phyloP scores from a whole-genome alignment of 2,888 invertebrate genomes.

The Amphipoea lucens region DNA sequence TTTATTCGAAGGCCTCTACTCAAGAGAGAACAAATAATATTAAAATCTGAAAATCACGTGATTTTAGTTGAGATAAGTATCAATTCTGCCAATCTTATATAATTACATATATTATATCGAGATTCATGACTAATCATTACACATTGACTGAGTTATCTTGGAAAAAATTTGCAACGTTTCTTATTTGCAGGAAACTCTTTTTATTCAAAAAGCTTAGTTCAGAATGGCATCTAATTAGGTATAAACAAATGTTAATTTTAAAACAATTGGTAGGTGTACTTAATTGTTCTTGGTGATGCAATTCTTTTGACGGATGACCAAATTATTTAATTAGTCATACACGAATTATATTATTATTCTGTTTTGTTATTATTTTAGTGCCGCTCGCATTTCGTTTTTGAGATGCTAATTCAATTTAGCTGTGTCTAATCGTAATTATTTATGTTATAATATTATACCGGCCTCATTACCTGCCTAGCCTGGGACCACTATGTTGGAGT shows the following conservation, averaged over 20 bases:
- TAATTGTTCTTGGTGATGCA: constrained; percentile 5
- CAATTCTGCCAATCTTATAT: not conserved
- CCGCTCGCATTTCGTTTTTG: not conserved
- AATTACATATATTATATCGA: not conserved
- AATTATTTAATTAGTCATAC: constrained; percentile 26
- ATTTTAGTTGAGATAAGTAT: not conserved
- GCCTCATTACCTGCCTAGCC: not conserved
- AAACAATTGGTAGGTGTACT: not conserved
- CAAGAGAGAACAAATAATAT: not conserved
- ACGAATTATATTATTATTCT: not conserved
- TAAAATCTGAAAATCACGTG: not conserved
- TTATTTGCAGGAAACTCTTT: not conserved
- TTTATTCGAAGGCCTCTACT: not conserved
- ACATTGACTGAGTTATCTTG: not conserved
- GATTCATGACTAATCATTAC: not conserved
- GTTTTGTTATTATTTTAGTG: not conserved
- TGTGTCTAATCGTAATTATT: not conserved
- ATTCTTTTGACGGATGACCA: constrained; percentile 15
- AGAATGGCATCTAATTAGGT: not conserved
- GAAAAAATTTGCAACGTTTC: not conserved
- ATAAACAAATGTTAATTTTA: not conserved
- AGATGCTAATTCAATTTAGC: constrained; percentile 13
- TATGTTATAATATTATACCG: not conserved
- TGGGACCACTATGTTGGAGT: no score
- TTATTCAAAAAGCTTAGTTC: not conserved